These are phyloP conservation scores for Drosophila tsacasi DNA, from an alignment of 1,140 invertebrate species.

Conservation along the genomic window DNA sequence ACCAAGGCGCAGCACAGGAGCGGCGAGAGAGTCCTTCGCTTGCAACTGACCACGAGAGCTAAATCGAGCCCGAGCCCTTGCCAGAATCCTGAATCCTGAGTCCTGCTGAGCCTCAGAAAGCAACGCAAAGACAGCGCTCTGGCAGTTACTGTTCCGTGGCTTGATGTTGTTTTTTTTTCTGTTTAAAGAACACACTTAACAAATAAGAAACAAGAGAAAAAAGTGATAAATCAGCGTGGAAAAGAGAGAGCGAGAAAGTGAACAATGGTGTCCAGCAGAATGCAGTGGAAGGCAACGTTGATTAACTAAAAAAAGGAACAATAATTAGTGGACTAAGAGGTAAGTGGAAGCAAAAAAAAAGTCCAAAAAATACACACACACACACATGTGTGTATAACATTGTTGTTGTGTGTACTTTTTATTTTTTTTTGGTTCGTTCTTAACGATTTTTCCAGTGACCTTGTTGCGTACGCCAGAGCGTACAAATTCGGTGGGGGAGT, in stretches of 20 bases:
- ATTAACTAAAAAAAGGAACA: slow-evolving; percentile 19
- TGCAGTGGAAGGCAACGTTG: slow-evolving; percentile 12
- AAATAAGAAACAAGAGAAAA: slow-evolving; percentile 6
- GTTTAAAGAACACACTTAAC: slow-evolving; percentile 6
- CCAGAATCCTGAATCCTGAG: neutral
- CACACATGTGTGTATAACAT: slow-evolving; percentile 58
- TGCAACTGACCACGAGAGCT: slow-evolving; percentile 41
- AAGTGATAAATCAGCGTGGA: neutral
- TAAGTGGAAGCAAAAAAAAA: slow-evolving; percentile 8
- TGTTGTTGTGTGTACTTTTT: slow-evolving; percentile 41
- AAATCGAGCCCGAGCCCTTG: slow-evolving; percentile 4
- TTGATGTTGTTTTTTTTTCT: slow-evolving; percentile 13
- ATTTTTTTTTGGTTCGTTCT: slow-evolving; percentile 46
- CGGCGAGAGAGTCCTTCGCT: slow-evolving; percentile 16
- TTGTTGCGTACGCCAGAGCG: slow-evolving; percentile 82
- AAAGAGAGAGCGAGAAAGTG: neutral
- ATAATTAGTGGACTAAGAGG: slow-evolving; percentile 39
- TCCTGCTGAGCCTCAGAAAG: neutral
- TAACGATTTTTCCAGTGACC: slow-evolving; percentile 85
- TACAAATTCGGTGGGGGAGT: slow-evolving; percentile 39
- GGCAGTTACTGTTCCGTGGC: slow-evolving; percentile 1
- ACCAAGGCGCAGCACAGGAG: slow-evolving; percentile 4
- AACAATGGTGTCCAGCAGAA: slow-evolving; percentile 15
- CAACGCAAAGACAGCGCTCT: neutral
- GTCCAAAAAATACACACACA: slow-evolving; percentile 1